phyloP scores from a whole-genome alignment of 2,888 invertebrate genomes.

The Pterostichus niger region DNA sequence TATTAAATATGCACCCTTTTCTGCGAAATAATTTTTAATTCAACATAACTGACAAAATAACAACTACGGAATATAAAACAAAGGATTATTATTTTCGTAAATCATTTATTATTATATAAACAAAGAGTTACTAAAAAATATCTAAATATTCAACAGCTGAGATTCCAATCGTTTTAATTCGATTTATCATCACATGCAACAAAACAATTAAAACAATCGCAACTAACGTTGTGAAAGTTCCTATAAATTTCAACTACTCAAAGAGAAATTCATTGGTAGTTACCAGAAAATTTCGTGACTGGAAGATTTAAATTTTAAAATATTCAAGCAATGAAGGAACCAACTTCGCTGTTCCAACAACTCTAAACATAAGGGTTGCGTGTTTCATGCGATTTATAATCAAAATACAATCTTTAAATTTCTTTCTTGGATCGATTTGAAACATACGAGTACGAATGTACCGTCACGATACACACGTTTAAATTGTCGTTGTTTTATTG shows the following conservation, averaged over 20 bases:
- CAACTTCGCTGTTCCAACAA: background rate
- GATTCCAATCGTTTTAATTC: constrained; percentile 19
- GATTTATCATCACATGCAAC: constrained; percentile 17
- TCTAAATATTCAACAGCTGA: constrained; percentile 30
- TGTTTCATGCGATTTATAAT: constrained; percentile 38
- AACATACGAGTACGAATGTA: too few relatives aligned
- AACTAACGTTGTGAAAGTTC: background rate
- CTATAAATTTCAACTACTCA: background rate
- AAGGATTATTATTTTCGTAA: background rate
- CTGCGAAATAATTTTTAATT: background rate
- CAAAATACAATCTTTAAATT: constrained; percentile 43
- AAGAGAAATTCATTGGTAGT: background rate
- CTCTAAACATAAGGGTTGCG: constrained; percentile 11
- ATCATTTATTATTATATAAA: background rate
- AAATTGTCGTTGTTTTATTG: background rate
- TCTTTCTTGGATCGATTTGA: constrained; percentile 14
- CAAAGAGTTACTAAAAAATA: background rate
- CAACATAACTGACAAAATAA: background rate
- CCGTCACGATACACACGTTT: background rate
- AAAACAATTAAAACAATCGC: constrained; percentile 22
- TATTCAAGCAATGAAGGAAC: constrained; percentile 26
- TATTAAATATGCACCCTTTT: constrained; percentile 11
- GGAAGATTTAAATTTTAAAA: constrained; percentile 25
- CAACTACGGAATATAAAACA: background rate
- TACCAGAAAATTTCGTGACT: constrained; percentile 5